Evolutionary conservation across 2,888 invertebrate genomes (phyloP).

Genomic region (Malthinus seriepunctatus): DNA sequence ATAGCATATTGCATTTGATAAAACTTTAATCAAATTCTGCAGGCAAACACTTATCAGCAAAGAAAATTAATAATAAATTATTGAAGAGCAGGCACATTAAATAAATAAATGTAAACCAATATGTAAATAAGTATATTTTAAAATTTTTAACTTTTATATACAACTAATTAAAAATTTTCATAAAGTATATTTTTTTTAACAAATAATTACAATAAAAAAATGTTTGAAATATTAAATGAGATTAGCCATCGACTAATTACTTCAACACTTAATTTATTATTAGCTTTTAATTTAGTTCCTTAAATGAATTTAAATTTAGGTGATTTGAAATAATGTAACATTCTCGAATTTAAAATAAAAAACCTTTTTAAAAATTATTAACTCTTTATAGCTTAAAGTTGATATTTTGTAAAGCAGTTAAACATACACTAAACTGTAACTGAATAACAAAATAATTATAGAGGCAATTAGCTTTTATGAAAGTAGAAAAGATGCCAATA

Average conservation of each 20-base stretch:
- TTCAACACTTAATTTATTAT: constrained; percentile 38
- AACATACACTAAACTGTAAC: background rate
- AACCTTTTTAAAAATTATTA: background rate
- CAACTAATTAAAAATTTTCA: constrained; percentile 6
- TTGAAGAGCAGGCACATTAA: no score
- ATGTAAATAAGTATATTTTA: background rate
- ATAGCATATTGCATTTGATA: no score
- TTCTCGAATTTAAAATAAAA: background rate
- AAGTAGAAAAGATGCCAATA: constrained; percentile 4
- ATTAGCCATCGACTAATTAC: background rate
- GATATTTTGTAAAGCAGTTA: background rate
- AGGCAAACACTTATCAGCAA: no score
- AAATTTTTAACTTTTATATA: constrained; percentile 5
- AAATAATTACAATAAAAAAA: constrained; percentile 6
- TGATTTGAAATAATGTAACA: background rate
- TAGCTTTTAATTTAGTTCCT: constrained; percentile 38
- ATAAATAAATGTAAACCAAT: no score
- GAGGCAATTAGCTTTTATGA: constrained; percentile 1
- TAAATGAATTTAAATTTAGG: constrained; percentile 42
- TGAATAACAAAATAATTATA: background rate
- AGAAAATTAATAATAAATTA: no score
- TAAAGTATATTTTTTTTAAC: background rate
- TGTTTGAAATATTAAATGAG: background rate
- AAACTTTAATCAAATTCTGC: no score
- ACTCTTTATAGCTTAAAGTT: background rate